phyloP scores from a whole-genome alignment of 1,140 invertebrate species.

The Pantala flavescens region DNA sequence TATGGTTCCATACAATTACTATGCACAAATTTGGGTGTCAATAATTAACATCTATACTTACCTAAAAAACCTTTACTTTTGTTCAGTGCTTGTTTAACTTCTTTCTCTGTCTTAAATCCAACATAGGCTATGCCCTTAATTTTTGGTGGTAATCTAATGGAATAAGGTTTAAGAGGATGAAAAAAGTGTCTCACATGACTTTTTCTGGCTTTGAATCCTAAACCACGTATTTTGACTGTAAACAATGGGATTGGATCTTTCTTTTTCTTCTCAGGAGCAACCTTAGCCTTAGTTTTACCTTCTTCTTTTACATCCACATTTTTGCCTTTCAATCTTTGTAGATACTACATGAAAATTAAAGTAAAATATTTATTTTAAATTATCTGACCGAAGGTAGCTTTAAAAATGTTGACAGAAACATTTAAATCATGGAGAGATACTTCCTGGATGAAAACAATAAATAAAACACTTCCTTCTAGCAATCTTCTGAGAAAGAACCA shows the following conservation, averaged over 20 bases:
- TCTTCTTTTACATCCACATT: constrained; percentile 27
- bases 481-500: too few species aligned
- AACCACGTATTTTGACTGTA: constrained; percentile 45
- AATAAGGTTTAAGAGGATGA: constrained; percentile 61
- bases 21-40: too few species aligned
- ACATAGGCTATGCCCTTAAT: constrained; percentile 81
- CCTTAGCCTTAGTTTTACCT: constrained; percentile 23
- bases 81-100: constrained; percentile 66
- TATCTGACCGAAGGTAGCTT: too few species aligned
- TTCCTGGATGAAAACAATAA: too few species aligned
- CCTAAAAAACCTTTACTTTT: constrained; percentile 81
- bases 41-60: too few species aligned
- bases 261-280: constrained; percentile 24
- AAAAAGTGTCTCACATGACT: constrained; percentile 78
- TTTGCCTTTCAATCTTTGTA: constrained; percentile 42
- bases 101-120: constrained; percentile 73
- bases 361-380: too few species aligned
- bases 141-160: constrained; percentile 66
- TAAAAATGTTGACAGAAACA: too few species aligned
- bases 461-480: too few species aligned
- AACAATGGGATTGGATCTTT: constrained; percentile 27
- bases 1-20: too few species aligned
- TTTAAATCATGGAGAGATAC: too few species aligned
- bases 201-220: constrained; percentile 62
- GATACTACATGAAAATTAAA: constrained; percentile 20